These are phyloP conservation scores for Allygus modestus DNA, from an alignment of 2,888 invertebrate genomes.

Conservation along the genomic window DNA sequence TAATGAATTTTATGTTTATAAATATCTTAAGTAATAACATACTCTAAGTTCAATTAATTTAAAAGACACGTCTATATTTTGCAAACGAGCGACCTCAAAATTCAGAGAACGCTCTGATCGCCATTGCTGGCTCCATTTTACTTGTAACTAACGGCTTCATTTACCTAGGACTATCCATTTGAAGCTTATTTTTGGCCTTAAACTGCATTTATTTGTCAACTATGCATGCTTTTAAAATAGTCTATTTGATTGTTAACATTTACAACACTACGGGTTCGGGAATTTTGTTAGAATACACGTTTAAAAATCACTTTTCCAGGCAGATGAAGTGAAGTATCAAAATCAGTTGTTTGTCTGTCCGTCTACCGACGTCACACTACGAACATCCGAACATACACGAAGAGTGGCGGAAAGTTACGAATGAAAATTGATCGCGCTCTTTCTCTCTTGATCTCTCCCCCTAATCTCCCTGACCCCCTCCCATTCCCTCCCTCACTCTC, in stretches of 20 bases:
- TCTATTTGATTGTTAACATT: slow-evolving; percentile 3
- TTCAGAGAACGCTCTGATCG: not conserved
- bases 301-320: slow-evolving; percentile 15
- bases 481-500: not conserved
- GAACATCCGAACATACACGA: slow-evolving; percentile 33
- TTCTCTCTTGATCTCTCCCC: slow-evolving; percentile 23
- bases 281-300: slow-evolving; percentile 21
- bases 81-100: not conserved
- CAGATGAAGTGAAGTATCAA: not conserved
- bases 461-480: not conserved
- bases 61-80: too few species aligned
- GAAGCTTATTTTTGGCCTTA: slow-evolving; percentile 12
- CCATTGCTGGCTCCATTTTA: slow-evolving; percentile 29
- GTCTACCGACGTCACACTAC: slow-evolving; percentile 35
- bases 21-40: too few species aligned
- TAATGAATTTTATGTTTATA: too few species aligned
- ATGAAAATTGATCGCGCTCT: slow-evolving; percentile 21
- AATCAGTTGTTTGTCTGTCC: slow-evolving; percentile 7
- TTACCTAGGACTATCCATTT: slow-evolving; percentile 35
- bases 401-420: slow-evolving; percentile 30
- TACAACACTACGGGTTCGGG: not conserved
- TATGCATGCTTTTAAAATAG: slow-evolving; percentile 7
- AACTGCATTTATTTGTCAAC: not conserved
- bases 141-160: not conserved
- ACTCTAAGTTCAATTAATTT: too few species aligned